Evolutionary conservation across 2,888 invertebrate species (phyloP).

Genomic region (Harmothoe impar): DNA sequence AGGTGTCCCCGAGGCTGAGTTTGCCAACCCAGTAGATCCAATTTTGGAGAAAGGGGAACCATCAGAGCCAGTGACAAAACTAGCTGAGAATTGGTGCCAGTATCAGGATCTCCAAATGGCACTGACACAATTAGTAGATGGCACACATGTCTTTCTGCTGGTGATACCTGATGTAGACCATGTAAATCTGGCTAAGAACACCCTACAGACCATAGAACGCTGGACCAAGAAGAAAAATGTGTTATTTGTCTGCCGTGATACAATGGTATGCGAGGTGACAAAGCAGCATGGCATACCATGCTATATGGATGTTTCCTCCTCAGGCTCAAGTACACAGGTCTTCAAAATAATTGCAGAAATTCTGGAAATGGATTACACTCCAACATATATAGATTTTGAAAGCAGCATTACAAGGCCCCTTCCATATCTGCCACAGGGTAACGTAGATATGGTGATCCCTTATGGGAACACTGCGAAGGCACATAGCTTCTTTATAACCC

Average conservation of each 20-base stretch:
- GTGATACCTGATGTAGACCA: conserved; percentile 9
- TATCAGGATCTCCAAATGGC: neutral
- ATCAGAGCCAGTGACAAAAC: neutral
- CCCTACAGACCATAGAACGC: neutral
- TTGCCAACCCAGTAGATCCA: neutral
- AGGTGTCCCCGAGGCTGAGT: neutral
- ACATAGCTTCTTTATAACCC: neutral
- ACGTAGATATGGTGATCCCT: neutral
- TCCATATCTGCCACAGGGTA: neutral
- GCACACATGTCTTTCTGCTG: neutral
- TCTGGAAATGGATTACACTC: neutral
- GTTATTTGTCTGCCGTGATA: conserved; percentile 7
- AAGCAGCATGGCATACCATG: neutral
- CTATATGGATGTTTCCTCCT: neutral
- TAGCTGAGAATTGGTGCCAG: neutral
- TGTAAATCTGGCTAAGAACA: neutral
- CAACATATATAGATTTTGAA: neutral
- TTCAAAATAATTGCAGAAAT: neutral
- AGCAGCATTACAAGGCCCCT: neutral
- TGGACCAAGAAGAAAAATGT: neutral
- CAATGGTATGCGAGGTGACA: neutral
- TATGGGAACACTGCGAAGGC: conserved; percentile 11
- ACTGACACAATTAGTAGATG: neutral
- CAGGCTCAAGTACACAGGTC: neutral
- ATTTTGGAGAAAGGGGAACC: neutral